These are phyloP conservation scores for Ommatoiulus sabulosus DNA, from an alignment of 2,888 invertebrate genomes.

Conservation along the genomic window DNA sequence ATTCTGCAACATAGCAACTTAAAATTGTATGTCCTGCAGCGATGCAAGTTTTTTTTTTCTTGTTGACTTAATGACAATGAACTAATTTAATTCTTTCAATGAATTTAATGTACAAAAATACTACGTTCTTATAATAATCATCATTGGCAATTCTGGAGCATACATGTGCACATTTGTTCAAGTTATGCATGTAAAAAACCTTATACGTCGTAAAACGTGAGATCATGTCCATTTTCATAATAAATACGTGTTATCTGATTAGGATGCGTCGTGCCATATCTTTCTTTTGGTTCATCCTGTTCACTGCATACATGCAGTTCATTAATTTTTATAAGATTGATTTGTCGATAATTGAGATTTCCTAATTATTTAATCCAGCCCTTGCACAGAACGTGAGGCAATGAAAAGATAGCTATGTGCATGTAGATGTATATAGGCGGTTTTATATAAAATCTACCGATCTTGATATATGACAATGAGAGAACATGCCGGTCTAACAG, in stretches of 20 bases:
- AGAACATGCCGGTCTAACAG: neutral
- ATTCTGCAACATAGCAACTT: neutral
- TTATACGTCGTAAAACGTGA: neutral
- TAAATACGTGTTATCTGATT: constrained; percentile 31
- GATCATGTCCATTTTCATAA: constrained; percentile 12
- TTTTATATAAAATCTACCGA: constrained; percentile 4
- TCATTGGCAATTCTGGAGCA: too few species aligned
- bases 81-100: too few species aligned
- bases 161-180: neutral
- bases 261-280: constrained; percentile 13
- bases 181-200: neutral
- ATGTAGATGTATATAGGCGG: neutral
- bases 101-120: too few species aligned
- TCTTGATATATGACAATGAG: constrained; percentile 29
- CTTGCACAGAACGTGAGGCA: neutral
- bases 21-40: neutral
- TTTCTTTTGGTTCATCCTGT: neutral
- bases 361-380: constrained; percentile 17
- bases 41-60: neutral
- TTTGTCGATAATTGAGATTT: constrained; percentile 30
- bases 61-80: neutral
- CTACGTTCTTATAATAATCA: too few species aligned
- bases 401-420: constrained; percentile 8
- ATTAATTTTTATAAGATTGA: constrained; percentile 36
- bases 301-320: neutral